phyloP scores from a whole-genome alignment of 2,113 vertebrate species.

The Rhynchopsitta pachyrhyncha region DNA sequence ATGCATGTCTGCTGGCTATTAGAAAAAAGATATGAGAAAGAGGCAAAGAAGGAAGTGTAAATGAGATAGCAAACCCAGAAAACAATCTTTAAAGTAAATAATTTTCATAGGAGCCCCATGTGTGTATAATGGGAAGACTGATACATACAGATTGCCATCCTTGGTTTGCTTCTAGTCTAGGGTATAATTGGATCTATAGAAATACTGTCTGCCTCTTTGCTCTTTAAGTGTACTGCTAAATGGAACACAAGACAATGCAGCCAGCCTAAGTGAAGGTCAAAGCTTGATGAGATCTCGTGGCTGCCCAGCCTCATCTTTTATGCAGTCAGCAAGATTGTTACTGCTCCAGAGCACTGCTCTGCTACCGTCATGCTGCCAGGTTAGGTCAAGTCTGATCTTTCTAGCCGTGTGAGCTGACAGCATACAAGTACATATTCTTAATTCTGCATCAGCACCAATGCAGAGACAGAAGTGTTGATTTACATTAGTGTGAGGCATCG shows the following conservation, averaged over 20 bases:
- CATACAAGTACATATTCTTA: neutral
- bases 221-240: constrained; percentile 65
- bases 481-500: neutral
- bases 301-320: constrained; percentile 51
- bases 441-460: neutral
- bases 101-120: neutral
- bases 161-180: constrained; percentile 30
- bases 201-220: constrained; percentile 42
- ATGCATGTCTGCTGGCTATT: neutral
- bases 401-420: neutral
- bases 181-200: constrained; percentile 47
- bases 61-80: neutral
- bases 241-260: constrained; percentile 58
- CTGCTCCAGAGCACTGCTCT: neutral
- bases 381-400: neutral
- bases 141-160: neutral
- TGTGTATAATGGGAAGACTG: neutral
- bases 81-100: neutral
- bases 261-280: constrained; percentile 66
- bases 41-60: neutral
- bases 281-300: constrained; percentile 56
- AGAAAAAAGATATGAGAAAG: neutral
- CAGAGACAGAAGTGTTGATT: neutral
- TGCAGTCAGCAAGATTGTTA: constrained; percentile 38
- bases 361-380: neutral